Percentiles rank a stretch among this genome's conserved stretches.
Conservation (phyloP, 2,888 invertebrate species). For the Caenorhabditis becei region DNA sequence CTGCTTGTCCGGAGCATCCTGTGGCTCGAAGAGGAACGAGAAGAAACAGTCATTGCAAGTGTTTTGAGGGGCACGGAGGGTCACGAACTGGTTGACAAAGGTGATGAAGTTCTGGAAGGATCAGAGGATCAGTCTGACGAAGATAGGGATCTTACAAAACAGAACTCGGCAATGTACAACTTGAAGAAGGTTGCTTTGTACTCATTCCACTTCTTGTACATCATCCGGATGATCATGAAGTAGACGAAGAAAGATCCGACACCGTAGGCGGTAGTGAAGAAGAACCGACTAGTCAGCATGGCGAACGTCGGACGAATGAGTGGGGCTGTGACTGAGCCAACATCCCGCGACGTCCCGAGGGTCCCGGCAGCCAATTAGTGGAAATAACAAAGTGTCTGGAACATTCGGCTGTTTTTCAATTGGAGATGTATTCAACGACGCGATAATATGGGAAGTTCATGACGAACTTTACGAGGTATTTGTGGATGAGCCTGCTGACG, state of each 20-base stretch:
- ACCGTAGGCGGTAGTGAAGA: slow-evolving; percentile 36
- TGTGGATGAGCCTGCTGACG: no score
- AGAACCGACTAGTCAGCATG: slow-evolving; percentile 37
- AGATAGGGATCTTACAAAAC: slow-evolving; percentile 9
- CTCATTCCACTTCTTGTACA: slow-evolving; percentile 33
- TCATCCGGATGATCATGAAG: slow-evolving; percentile 32
- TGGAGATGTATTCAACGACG: background rate
- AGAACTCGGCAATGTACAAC: slow-evolving; percentile 34
- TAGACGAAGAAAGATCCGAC: slow-evolving; percentile 22
- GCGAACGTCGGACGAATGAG: slow-evolving; percentile 15
- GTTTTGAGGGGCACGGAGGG: slow-evolving; percentile 57
- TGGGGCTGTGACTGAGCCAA: background rate
- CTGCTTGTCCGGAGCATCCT: slow-evolving; percentile 4
- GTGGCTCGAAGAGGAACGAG: slow-evolving; percentile 42
- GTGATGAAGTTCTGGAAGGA: slow-evolving; percentile 54
- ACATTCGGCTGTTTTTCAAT: background rate
- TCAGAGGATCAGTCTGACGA: background rate
- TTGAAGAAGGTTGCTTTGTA: slow-evolving; percentile 48
- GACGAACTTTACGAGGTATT: no score
- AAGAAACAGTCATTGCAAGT: slow-evolving; percentile 56
- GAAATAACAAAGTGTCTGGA: slow-evolving; percentile 6
- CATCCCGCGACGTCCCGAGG: slow-evolving; percentile 28
- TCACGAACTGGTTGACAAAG: slow-evolving; percentile 59
- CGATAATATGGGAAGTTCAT: background rate
- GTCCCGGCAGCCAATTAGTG: slow-evolving; percentile 37